Evolutionary conservation across 1,140 invertebrate genomes (phyloP).

Genomic region (Ruditapes philippinarum): DNA sequence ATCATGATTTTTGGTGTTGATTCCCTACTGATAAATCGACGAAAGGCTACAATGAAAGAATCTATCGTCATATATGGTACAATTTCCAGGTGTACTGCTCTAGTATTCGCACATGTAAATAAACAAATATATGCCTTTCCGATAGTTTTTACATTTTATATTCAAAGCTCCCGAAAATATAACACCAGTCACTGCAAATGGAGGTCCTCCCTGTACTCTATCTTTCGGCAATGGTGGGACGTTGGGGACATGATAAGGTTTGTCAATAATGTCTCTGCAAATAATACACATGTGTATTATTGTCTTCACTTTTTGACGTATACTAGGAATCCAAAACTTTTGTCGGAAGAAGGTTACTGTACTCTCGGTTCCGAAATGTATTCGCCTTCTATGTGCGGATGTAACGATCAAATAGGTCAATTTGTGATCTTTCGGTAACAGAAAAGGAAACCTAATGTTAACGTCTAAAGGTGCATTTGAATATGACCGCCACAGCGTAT

Average conservation of each 20-base stretch:
- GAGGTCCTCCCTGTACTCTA: constrained; percentile 5
- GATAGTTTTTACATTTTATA: constrained; percentile 2
- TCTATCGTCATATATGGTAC: constrained; percentile 46
- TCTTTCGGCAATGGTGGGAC: constrained; percentile 50
- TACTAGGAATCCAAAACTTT: constrained; percentile 36
- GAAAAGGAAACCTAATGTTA: constrained; percentile 19
- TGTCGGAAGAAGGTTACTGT: neutral
- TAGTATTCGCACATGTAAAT: constrained; percentile 53
- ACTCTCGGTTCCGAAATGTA: constrained; percentile 19
- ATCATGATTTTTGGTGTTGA: constrained; percentile 38
- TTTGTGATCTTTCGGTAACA: constrained; percentile 41
- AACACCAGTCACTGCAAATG: constrained; percentile 58
- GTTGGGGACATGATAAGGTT: constrained; percentile 32
- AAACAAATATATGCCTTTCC: constrained; percentile 54
- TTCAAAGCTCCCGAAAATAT: constrained; percentile 38
- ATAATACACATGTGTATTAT: constrained; percentile 36
- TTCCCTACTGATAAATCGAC: constrained; percentile 53
- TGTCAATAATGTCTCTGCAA: constrained; percentile 6
- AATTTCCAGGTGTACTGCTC: constrained; percentile 57
- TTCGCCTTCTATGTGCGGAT: neutral
- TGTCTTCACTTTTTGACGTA: constrained; percentile 21
- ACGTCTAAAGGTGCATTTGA: constrained; percentile 25
- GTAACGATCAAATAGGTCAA: constrained; percentile 22
- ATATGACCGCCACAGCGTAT: constrained; percentile 42
- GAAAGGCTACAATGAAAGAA: constrained; percentile 41